These are phyloP conservation scores for Junco hyemalis DNA, from an alignment of 2,113 vertebrate genomes.

Conservation along the genomic window DNA sequence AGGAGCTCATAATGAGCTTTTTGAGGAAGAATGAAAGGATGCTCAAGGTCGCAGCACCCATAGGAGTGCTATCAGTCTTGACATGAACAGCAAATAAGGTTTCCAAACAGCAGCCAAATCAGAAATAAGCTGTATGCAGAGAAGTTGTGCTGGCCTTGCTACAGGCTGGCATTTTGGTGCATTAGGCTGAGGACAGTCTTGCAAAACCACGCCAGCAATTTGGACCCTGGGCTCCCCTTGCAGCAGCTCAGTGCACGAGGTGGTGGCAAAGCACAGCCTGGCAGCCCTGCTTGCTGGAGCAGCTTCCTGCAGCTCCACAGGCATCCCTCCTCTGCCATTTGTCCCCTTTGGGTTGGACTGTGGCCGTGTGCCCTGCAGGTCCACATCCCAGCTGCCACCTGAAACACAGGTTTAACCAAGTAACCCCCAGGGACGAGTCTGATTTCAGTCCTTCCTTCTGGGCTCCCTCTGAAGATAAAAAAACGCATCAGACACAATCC, in stretches of 20 bases:
- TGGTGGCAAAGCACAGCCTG: background rate
- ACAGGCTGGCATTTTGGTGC: slow-evolving; percentile 31
- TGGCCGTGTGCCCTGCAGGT: background rate
- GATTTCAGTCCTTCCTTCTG: background rate
- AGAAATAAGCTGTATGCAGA: slow-evolving; percentile 13
- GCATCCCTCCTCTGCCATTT: background rate
- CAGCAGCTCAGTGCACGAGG: background rate
- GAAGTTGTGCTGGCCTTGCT: background rate
- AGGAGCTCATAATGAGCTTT: slow-evolving; percentile 22
- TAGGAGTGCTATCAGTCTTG: background rate
- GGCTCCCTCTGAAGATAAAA: background rate
- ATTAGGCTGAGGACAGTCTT: background rate
- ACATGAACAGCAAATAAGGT: slow-evolving; percentile 4
- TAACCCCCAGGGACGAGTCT: rapidly evolving
- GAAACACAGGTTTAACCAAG: background rate
- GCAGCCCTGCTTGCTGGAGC: background rate
- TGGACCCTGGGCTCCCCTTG: background rate
- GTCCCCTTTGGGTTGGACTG: background rate
- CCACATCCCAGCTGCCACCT: background rate
- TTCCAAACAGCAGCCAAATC: slow-evolving; percentile 35
- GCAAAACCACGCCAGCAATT: background rate
- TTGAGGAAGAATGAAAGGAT: slow-evolving; percentile 30
- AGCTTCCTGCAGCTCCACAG: background rate
- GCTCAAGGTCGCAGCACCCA: slow-evolving; percentile 24
- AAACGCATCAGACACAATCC: background rate